Percentiles rank a stretch among this genome's conserved stretches.
Evolutionary conservation across 2,797 vertebrate species (phyloP).

Genomic region (Hyperoplus lanceolatus): DNA sequence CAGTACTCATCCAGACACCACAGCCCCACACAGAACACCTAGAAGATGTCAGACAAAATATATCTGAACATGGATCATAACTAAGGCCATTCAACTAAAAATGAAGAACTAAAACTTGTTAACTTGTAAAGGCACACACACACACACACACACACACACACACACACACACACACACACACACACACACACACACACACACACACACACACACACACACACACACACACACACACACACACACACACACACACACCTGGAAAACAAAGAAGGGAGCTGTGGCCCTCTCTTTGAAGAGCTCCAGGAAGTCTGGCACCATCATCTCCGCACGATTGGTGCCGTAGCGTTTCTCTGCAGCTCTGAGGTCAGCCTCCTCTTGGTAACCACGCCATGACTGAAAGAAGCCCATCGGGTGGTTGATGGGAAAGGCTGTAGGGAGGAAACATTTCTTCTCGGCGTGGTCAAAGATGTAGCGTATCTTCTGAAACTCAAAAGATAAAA

Average conservation of each 20-base stretch:
- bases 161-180: too few species aligned
- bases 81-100: not conserved
- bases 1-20: conserved; percentile 99
- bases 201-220: too few species aligned
- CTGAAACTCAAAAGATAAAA: conserved; percentile 95
- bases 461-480: conserved; percentile 95
- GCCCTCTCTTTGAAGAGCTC: conserved; percentile 97
- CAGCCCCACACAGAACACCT: conserved; percentile 97
- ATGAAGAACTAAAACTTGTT: not conserved
- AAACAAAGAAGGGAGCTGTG: conserved; percentile 97
- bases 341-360: conserved; percentile 91
- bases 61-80: not conserved
- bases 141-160: too few species aligned
- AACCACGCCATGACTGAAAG: conserved; percentile 93
- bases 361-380: conserved; percentile 93
- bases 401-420: conserved; percentile 86
- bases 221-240: too few species aligned
- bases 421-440: conserved; percentile 91
- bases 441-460: conserved; percentile 87
- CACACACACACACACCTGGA: too few species aligned
- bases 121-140: not conserved
- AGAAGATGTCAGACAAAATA: conserved; percentile 17
- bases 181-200: too few species aligned
- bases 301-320: conserved; percentile 97
- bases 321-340: conserved; percentile 94